Conservation (phyloP, 2,888 invertebrate species). For the Drosophila kokeensis region DNA sequence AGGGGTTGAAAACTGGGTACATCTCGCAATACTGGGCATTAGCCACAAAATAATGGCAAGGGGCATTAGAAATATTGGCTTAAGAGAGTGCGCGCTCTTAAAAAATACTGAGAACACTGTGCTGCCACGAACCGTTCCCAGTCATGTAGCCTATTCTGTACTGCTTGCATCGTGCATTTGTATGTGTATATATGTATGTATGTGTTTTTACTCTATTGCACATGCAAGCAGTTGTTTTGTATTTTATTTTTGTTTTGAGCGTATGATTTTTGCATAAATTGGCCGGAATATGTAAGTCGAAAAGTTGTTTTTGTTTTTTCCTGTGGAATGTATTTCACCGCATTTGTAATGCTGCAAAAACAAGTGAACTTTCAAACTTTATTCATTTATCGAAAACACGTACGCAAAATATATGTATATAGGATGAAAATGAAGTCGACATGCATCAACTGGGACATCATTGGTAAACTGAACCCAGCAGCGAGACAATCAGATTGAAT, state of each 20-base stretch:
- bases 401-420: neutral
- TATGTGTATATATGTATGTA: neutral
- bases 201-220: neutral
- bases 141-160: no score
- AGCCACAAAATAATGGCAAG: conserved; percentile 15
- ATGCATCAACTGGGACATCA: neutral
- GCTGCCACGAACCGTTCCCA: neutral
- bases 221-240: neutral
- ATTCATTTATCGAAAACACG: conserved; percentile 1
- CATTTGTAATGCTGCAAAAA: neutral
- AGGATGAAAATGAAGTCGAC: neutral
- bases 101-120: conserved; percentile 39
- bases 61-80: neutral
- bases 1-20: conserved; percentile 22
- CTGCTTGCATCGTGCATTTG: neutral
- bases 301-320: neutral
- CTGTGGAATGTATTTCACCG: neutral
- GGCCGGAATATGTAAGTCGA: neutral
- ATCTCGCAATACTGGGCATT: neutral
- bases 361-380: neutral
- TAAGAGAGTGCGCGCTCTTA: conserved; percentile 52
- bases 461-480: neutral
- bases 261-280: no score
- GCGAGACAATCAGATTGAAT: neutral
- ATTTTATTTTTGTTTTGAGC: no score